Base-by-base conservation (phyloP, 2,888 invertebrate species). In the Achlya flavicornis region DNA sequence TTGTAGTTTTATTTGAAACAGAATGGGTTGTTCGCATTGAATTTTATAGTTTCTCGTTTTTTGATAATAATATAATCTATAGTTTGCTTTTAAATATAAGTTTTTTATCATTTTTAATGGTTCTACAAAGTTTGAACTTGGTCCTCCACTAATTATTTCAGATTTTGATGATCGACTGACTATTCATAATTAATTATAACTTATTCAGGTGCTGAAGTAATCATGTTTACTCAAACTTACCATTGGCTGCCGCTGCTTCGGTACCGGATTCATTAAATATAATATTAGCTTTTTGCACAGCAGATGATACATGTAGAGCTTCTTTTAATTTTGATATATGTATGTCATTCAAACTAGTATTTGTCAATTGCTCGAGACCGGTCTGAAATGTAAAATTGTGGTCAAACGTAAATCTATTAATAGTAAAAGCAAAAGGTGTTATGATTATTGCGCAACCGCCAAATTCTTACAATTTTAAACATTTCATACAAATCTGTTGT, bases 231-330 rank as follows among this genome's bases (percentile, higher is more conserved):
- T 63, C 19, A 63, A 65, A 71, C 74, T 64, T 80, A 91, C 90
- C 85, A 66, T 81, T 90, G 26, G 83, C 88, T 14, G 81, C 89
- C 3, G 87, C 84, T 16, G 90, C 91, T 76, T 85, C 82, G 3
- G 90, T 80, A 12, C 90, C 91, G 0, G 43, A 59, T 79, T 91
- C 91, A 65, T 85, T 72, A 3, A 84, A 66, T 63, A 66, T 66
- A 1, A 89, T 66, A 48, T 58, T 74, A 57, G 81, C 80, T 74
- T 88, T 85, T 60, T 90, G 90, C n/a, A 79, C 61, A 3, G 77
- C 81, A 59, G 69, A 66, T 33, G 84, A 73, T 3, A 90, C 67
- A 48, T 43, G 72, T 0, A 87, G 16, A 0, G 71, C 62, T 62
- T 78, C 63, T 26, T 70, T 57, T 11, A 65, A 63, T 68, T 73